Percentiles rank a stretch among this genome's conserved stretches.
Evolutionary conservation across 2,888 invertebrate genomes (phyloP).

Genomic region (Camptogramma bilineatum): DNA sequence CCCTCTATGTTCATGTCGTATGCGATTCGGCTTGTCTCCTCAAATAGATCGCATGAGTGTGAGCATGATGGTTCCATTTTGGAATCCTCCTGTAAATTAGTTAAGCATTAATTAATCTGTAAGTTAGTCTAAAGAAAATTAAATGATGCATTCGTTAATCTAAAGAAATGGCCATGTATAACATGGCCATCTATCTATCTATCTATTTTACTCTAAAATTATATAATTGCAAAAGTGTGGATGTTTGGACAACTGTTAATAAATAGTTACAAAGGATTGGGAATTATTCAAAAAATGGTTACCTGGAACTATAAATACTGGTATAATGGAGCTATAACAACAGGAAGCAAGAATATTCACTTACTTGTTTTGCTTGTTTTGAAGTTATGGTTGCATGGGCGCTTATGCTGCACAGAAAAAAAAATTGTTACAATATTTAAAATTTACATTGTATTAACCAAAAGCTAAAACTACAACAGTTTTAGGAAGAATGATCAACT

Average conservation of each 20-base stretch:
- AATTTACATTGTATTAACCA: no score
- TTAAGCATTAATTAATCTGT: neutral
- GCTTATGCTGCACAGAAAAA: constrained; percentile 50
- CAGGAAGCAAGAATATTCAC: constrained; percentile 21
- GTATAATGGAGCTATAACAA: no score
- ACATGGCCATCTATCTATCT: no score
- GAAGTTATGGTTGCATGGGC: constrained; percentile 55
- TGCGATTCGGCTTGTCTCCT: constrained; percentile 59
- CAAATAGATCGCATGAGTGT: constrained; percentile 67
- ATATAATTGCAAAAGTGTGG: no score
- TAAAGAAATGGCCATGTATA: no score
- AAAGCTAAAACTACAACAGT: no score
- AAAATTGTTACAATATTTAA: neutral
- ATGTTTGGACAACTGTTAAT: no score
- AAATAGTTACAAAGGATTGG: neutral
- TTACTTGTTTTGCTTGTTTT: constrained; percentile 41
- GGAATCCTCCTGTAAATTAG: constrained; percentile 39
- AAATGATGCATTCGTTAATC: no score
- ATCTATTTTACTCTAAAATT: no score
- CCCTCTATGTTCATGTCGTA: constrained; percentile 46
- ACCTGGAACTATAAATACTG: no score
- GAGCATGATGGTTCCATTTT: constrained; percentile 81
- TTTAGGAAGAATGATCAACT: no score
- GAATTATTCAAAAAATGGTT: neutral
- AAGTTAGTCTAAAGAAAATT: neutral